Base-by-base conservation (phyloP, 1,140 invertebrate species). In the Gryon sp. region DNA sequence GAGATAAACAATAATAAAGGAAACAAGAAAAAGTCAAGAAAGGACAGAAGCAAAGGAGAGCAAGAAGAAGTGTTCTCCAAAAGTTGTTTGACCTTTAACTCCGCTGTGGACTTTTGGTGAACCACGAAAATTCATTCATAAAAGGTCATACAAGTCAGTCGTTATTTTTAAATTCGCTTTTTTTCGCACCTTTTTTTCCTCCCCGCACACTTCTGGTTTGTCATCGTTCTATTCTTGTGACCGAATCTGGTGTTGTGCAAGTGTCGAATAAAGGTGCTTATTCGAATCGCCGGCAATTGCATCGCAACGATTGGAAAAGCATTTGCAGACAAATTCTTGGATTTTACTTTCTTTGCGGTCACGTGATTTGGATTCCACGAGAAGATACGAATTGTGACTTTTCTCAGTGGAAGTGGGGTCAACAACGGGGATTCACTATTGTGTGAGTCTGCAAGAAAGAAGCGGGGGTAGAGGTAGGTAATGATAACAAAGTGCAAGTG, bases 241-340 rank as follows among this genome's bases (percentile, higher is more conserved):
- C 38, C 50, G 18, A 65, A 77, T 62, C 57, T 38, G 15, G 80
- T 87, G 84, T 85, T 87, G 83, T 86, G 85, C 85, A 84, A 87
- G 84, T 85, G 84, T 85, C 83, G 82, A 86, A 84, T 86, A 84
- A 70, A 78, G 76, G 74, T 75, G 82, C 76, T 66, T n/a, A 78
- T 77, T 80, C 62, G 73, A 65, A 40, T 18, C 30, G 20, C 22
- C 43, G 55, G 46, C 30, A 52, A 60, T 69, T 53, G 26, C 59
- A 77, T 72, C 55, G 55, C 30, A 20, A n/a, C 45, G 45, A 62
- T 62, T 24, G 40, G 22, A 45, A 34, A 65, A 20, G 52, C n/a
- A 48, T 16, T 40, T n/a, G n/a, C n/a, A 8, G 46, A 50, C 28
- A 50, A 63, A 34, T 63, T 34, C 8, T 32, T 20, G 14, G 18